Conservation (phyloP, 2,888 invertebrate species). For the Liposcelis brunnea region DNA sequence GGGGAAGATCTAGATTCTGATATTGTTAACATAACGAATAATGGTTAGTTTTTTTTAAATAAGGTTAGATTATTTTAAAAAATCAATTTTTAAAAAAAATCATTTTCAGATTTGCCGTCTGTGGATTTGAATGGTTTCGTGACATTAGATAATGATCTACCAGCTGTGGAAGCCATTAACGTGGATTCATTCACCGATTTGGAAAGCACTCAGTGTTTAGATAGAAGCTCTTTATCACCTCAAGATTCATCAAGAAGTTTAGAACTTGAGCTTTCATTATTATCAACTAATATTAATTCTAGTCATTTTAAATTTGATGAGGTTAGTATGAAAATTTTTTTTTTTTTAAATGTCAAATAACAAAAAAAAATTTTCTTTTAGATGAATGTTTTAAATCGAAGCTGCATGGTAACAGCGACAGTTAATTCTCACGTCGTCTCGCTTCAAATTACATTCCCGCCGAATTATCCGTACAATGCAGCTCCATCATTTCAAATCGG, state of each 20-base stretch:
- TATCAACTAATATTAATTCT: conserved; percentile 45
- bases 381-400: conserved; percentile 38
- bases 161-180: too few species aligned
- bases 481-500: conserved; percentile 48
- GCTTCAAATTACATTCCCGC: conserved; percentile 50
- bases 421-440: conserved; percentile 35
- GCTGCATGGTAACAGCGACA: conserved; percentile 38
- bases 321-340: too few species aligned
- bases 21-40: background rate
- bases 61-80: background rate
- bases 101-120: too few species aligned
- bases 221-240: conserved; percentile 23
- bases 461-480: conserved; percentile 51
- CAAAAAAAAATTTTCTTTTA: conserved; percentile 11
- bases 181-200: too few species aligned
- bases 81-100: too few species aligned
- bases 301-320: conserved; percentile 43
- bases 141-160: too few species aligned
- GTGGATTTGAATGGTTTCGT: too few species aligned
- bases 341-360: too few species aligned
- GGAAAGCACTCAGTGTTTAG: conserved; percentile 11
- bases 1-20: conserved; percentile 1
- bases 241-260: conserved; percentile 31
- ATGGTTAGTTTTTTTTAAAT: background rate
- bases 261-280: conserved; percentile 56